phyloP scores from a whole-genome alignment of 2,113 vertebrate genomes.

The Syrmaticus mikado region DNA sequence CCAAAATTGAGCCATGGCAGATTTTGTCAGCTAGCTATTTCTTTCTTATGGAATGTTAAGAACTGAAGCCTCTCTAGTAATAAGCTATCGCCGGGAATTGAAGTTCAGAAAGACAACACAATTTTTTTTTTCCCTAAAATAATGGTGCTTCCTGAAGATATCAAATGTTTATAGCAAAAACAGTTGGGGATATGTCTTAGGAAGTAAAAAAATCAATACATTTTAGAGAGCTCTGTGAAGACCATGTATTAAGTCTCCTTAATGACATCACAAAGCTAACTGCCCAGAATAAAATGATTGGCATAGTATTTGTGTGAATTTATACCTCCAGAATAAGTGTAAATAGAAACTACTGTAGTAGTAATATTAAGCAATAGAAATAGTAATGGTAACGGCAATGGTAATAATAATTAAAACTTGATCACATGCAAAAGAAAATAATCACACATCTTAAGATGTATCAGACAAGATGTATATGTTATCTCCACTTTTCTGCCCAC shows the following conservation, averaged over 20 bases:
- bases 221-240: neutral
- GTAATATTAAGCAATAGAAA: neutral
- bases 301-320: neutral
- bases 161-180: neutral
- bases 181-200: neutral
- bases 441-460: neutral
- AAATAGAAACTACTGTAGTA: neutral
- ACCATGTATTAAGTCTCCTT: neutral
- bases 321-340: neutral
- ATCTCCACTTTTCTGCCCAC: fast-evolving
- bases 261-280: neutral
- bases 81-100: fast-evolving
- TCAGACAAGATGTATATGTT: neutral
- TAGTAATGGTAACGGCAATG: neutral
- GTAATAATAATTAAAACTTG: neutral
- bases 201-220: neutral
- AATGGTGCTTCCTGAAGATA: neutral
- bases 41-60: neutral
- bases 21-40: neutral
- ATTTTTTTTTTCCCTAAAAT: neutral
- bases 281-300: neutral
- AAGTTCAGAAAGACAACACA: fast-evolving
- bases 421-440: neutral
- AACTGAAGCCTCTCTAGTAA: neutral
- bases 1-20: neutral